Conservation (phyloP, 2,113 vertebrate species). For the Tautogolabrus adspersus region DNA sequence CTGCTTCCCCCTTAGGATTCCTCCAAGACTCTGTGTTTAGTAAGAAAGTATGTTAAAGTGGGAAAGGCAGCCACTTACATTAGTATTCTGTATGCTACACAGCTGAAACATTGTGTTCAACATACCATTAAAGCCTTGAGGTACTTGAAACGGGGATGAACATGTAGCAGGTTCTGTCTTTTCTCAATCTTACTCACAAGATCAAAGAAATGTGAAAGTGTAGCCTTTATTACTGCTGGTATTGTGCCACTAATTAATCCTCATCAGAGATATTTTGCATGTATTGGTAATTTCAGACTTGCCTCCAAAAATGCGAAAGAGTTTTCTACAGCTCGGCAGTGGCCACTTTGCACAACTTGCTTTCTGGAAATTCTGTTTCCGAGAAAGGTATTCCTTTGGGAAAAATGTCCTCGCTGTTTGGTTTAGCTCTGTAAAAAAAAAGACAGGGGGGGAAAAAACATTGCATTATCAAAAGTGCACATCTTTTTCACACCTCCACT, state of each 20-base stretch:
- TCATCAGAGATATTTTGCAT: not conserved
- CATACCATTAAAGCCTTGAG: not conserved
- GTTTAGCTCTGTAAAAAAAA: conserved; percentile 73
- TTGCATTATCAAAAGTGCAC: not conserved
- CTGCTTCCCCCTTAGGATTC: not conserved
- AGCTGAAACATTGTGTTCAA: not conserved
- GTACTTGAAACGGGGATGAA: not conserved
- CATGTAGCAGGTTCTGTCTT: not conserved
- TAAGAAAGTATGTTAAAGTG: not conserved
- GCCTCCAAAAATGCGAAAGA: conserved; percentile 81
- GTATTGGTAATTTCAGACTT: conserved; percentile 27
- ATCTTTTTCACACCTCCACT: conserved; percentile 8
- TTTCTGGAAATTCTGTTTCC: conserved; percentile 83
- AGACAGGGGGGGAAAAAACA: conserved; percentile 25
- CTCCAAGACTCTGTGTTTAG: not conserved
- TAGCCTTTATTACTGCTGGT: not conserved
- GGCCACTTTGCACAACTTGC: conserved; percentile 83
- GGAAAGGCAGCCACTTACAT: not conserved
- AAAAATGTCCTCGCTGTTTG: conserved; percentile 78
- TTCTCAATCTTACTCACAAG: not conserved
- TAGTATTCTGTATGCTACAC: not conserved
- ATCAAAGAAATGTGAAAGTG: not conserved
- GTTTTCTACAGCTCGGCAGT: conserved; percentile 80
- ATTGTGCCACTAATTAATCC: not conserved
- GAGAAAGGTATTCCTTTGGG: conserved; percentile 81